These are phyloP conservation scores for Brachyptera risi DNA, from an alignment of 2,888 invertebrate species.

Conservation along the genomic window DNA sequence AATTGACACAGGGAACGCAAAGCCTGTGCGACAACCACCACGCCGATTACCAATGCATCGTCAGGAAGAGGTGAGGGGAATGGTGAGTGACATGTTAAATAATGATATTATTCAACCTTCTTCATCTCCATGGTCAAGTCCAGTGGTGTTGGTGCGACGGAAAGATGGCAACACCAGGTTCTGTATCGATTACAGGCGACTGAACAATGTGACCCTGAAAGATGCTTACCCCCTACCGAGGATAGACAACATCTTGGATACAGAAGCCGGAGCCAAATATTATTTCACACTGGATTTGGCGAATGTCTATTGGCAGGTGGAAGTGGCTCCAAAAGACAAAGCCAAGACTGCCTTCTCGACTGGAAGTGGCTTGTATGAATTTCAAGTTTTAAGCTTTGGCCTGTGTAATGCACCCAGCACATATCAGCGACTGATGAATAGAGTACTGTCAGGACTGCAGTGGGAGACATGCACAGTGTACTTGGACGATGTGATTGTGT, in stretches of 20 bases:
- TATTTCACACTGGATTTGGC: slow-evolving; percentile 1
- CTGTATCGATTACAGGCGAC: slow-evolving; percentile 1
- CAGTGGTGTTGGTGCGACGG: background rate
- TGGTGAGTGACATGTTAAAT: background rate
- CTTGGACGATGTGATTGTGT: background rate
- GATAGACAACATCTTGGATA: background rate
- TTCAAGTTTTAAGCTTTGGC: background rate
- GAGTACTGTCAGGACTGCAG: background rate
- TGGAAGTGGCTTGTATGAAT: background rate
- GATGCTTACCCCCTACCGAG: slow-evolving; percentile 1
- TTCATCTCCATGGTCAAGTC: background rate
- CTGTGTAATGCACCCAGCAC: background rate
- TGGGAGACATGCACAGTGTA: background rate
- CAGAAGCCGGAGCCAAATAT: background rate
- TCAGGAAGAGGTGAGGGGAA: background rate
- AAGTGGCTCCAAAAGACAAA: background rate
- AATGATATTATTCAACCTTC: background rate
- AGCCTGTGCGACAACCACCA: too few species aligned
- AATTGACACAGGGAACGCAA: background rate
- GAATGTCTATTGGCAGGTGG: background rate
- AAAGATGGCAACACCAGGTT: background rate
- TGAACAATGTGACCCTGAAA: background rate
- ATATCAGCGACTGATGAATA: background rate
- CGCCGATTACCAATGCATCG: background rate
- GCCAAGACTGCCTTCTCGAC: background rate